These are phyloP conservation scores for Cichladusa arquata DNA, from an alignment of 2,113 vertebrate species.

Conservation along the genomic window DNA sequence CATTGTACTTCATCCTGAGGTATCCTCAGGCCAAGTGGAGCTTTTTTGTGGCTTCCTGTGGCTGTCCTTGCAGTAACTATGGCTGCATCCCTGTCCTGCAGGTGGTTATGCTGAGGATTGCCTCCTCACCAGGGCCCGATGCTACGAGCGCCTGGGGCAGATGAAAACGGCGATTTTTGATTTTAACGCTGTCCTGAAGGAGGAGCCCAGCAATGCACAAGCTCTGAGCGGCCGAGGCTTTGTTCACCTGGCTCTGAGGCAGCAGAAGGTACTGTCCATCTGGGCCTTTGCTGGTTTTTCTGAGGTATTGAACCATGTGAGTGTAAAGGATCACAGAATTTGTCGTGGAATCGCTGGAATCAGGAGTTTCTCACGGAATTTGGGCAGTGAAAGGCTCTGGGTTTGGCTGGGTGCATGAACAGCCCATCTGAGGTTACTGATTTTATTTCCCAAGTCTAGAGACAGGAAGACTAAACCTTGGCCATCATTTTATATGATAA, in stretches of 20 bases:
- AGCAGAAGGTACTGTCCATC: conserved; percentile 79
- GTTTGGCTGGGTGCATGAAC: background rate
- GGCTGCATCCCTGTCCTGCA: conserved; percentile 39
- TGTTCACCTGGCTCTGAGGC: conserved; percentile 82
- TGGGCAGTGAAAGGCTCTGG: background rate
- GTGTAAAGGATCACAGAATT: background rate
- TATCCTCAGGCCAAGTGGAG: background rate
- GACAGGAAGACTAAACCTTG: background rate
- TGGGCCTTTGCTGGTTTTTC: background rate
- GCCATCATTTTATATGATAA: background rate
- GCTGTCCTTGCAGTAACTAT: background rate
- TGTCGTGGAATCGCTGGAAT: background rate
- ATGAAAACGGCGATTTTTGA: conserved; percentile 92
- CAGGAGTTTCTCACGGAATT: background rate
- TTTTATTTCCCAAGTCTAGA: background rate
- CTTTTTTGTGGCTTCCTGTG: background rate
- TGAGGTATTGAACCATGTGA: background rate
- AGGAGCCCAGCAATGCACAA: conserved; percentile 75
- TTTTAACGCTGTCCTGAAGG: conserved; percentile 82
- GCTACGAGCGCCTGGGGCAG: conserved; percentile 86
- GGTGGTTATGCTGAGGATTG: conserved; percentile 81
- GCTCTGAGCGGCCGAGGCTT: conserved; percentile 89
- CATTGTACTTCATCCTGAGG: background rate
- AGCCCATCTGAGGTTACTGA: background rate
- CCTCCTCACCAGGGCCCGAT: conserved; percentile 83